Percentiles rank a stretch among this genome's conserved stretches.
Conservation (phyloP, 2,113 vertebrate species). For the Megalops atlanticus region DNA sequence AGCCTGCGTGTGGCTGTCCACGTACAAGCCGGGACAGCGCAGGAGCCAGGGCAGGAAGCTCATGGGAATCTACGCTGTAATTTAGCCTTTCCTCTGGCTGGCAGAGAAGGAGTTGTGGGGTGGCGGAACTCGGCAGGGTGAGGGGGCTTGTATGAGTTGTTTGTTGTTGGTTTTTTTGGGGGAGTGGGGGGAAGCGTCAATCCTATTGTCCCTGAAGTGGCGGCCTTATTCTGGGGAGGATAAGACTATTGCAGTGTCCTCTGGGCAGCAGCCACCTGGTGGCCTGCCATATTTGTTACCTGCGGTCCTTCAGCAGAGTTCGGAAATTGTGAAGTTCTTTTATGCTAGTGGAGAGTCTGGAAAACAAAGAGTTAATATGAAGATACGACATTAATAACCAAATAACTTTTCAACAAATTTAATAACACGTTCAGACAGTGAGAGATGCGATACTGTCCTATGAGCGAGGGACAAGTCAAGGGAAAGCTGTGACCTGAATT, state of each 20-base stretch:
- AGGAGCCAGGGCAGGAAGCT: not conserved
- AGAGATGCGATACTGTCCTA: no score
- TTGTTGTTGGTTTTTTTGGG: not conserved
- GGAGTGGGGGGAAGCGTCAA: constrained; percentile 18
- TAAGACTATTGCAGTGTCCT: constrained; percentile 58
- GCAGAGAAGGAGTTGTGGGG: not conserved
- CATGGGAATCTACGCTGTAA: not conserved
- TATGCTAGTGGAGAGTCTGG: constrained; percentile 91
- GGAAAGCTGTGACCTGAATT: no score
- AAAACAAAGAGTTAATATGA: constrained; percentile 33
- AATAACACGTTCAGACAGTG: no score
- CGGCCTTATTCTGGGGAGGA: constrained; percentile 57
- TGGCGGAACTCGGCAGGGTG: not conserved
- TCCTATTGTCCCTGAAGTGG: constrained; percentile 66
- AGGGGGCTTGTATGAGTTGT: not conserved
- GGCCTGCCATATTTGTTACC: constrained; percentile 75
- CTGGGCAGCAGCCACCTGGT: constrained; percentile 41
- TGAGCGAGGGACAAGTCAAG: no score
- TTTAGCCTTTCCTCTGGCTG: not conserved
- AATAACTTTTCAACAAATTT: no score
- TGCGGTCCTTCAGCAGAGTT: constrained; percentile 79
- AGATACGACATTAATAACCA: no score
- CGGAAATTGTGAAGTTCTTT: constrained; percentile 90
- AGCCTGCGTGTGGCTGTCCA: no score
- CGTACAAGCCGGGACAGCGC: not conserved